Evolutionary conservation across 2,113 vertebrate species (phyloP).

Genomic region (Hiodon tergisus): DNA sequence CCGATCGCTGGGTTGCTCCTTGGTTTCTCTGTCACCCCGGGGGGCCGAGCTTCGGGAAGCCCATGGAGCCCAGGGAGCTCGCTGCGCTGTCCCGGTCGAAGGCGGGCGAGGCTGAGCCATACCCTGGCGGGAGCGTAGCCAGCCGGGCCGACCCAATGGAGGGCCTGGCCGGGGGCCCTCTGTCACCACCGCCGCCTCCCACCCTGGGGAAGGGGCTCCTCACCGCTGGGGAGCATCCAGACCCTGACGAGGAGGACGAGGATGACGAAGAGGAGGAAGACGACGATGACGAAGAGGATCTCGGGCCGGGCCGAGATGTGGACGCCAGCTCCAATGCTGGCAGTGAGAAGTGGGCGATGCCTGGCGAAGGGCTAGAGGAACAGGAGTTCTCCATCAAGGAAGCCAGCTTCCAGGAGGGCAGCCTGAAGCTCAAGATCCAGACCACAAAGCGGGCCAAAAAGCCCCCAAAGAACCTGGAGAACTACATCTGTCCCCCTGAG

Average conservation of each 20-base stretch:
- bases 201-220: constrained; percentile 63
- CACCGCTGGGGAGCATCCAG: constrained; percentile 64
- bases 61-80: constrained; percentile 92
- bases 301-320: constrained; percentile 73
- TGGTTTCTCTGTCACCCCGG: constrained; percentile 12
- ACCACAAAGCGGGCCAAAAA: constrained; percentile 97
- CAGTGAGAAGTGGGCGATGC: constrained; percentile 78
- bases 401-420: constrained; percentile 94
- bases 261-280: constrained; percentile 52
- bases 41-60: constrained; percentile 46
- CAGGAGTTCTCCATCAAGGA: constrained; percentile 99
- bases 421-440: constrained; percentile 97
- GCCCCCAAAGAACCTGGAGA: constrained; percentile 95
- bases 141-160: constrained; percentile 36
- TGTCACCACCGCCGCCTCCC: constrained; percentile 11
- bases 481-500: constrained; percentile 97
- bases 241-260: constrained; percentile 70
- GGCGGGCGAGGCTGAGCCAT: constrained; percentile 75
- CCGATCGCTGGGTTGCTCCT: constrained; percentile 18
- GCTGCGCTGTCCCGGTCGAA: constrained; percentile 76
- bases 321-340: constrained; percentile 83
- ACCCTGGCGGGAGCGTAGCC: constrained; percentile 47
- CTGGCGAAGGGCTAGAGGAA: constrained; percentile 82
- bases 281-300: constrained; percentile 73
- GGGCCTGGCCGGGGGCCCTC: constrained; percentile 24